Base-by-base conservation (phyloP, 2,113 vertebrate genomes). In the Antechinus flavipes region DNA sequence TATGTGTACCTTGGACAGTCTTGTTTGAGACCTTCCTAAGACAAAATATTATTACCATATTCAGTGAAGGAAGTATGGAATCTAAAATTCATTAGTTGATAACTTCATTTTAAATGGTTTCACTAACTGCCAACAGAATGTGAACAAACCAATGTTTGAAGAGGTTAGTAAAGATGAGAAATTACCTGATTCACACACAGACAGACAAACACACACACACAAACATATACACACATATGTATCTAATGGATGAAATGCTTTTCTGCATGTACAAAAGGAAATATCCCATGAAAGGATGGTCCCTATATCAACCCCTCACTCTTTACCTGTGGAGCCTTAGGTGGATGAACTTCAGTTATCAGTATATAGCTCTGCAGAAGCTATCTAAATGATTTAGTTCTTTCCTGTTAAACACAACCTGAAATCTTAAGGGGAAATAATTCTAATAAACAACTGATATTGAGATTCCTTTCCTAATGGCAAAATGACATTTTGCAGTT, bases 401-500 rank as follows among this genome's bases (percentile, higher is more conserved):
- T 8, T 84, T 25, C 24, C 16, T 56, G 46, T 94, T 95, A 96
- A 61, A 96, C 22, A 76, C 1, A 90, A 30, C 2, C 55, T 14
- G 95, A 42, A 56, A 49, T 90, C 50, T 52, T 91, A 8, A 97
- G 90, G 3, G 27, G 91, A 8, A 0, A 93, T 25, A 52, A 94
- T 96, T 90, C 94, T 96, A 97, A 93, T 95, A 54, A 25, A 97
- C 55, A 58, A 35, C 58, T 93, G 84, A 94, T 42, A 97, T 92
- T 22, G 52, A 93, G 93, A 52, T 97, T 94, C 89, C 47, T 92
- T 90, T 84, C 26, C 47, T 96, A 35, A 55, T 93, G 93, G 49
- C 47, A 94, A 91, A 93, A 95, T 94, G 94, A 91, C 25, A 92
- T 91, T 96, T 97, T 95, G 93, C 5, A 95, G 50, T 95, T 95